Conservation (phyloP, 2,888 invertebrate species). For the Linyphia triangularis region DNA sequence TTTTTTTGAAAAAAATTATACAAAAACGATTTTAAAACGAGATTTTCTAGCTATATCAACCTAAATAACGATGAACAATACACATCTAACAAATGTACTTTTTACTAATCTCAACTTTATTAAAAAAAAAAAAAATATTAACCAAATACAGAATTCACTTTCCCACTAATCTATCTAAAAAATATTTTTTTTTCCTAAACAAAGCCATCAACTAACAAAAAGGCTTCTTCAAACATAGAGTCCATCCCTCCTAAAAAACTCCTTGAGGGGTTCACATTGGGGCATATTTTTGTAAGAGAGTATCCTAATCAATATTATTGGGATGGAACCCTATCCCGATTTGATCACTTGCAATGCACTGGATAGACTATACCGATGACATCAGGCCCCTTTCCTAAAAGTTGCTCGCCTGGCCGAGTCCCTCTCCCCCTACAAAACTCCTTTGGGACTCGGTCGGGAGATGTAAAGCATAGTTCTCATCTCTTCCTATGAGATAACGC, state of each 20-base stretch:
- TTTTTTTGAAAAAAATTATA: too few species aligned
- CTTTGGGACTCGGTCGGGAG: conserved; percentile 66
- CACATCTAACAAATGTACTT: too few species aligned
- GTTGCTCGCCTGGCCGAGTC: conserved; percentile 62
- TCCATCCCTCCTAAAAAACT: background rate
- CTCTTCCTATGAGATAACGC: conserved; percentile 73
- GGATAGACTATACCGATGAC: conserved; percentile 63
- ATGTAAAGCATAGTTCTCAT: conserved; percentile 74
- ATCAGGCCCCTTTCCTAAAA: conserved; percentile 62
- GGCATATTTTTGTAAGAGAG: conserved; percentile 34
- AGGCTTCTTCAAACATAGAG: conserved; percentile 5
- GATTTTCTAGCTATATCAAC: too few species aligned
- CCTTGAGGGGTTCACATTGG: conserved; percentile 21
- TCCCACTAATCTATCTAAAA: too few species aligned
- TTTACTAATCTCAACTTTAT: too few species aligned
- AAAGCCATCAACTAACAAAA: conserved; percentile 9
- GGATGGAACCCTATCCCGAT: conserved; percentile 65
- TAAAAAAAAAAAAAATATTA: too few species aligned
- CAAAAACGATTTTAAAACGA: too few species aligned
- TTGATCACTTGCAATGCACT: conserved; percentile 71
- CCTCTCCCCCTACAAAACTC: conserved; percentile 52
- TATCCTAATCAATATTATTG: conserved; percentile 74
- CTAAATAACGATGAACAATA: too few species aligned
- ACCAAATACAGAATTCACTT: too few species aligned
- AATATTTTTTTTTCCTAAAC: background rate